Evolutionary conservation across 2,797 vertebrate species (phyloP).

Genomic region (Crax fasciolata): DNA sequence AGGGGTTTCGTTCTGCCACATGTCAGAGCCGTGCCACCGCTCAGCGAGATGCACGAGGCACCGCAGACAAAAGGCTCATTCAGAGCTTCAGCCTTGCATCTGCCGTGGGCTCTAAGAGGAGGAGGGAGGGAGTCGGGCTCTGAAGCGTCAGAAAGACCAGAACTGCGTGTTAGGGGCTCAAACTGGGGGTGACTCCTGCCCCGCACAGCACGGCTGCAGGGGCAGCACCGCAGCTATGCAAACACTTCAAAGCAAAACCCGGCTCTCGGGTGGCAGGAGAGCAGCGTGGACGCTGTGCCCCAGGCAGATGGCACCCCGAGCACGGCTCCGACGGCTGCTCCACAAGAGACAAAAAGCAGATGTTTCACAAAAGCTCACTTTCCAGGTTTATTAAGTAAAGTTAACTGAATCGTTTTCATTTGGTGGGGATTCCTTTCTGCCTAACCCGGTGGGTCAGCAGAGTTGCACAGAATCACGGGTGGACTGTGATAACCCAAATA

Average conservation of each 20-base stretch:
- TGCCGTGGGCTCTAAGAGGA: not conserved
- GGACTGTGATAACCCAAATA: constrained; percentile 79
- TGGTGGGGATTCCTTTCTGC: constrained; percentile 69
- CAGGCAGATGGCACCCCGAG: rapidly evolving
- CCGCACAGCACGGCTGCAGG: rapidly evolving
- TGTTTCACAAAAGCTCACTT: constrained; percentile 79
- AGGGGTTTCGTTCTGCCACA: not conserved
- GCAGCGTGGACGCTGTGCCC: rapidly evolving
- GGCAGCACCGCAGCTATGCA: not conserved
- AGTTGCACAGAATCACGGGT: constrained; percentile 74
- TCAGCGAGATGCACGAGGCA: not conserved
- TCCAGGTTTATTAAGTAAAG: constrained; percentile 81
- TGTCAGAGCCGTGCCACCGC: not conserved
- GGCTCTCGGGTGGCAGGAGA: rapidly evolving
- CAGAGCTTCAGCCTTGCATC: not conserved
- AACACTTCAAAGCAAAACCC: not conserved
- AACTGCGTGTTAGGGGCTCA: not conserved
- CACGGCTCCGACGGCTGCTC: rapidly evolving
- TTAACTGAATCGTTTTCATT: constrained; percentile 74
- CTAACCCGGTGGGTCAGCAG: constrained; percentile 36
- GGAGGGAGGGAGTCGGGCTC: not conserved
- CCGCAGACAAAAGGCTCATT: constrained; percentile 1
- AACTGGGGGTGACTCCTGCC: rapidly evolving
- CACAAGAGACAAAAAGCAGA: constrained; percentile 73
- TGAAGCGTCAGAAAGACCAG: not conserved